phyloP scores from a whole-genome alignment of 2,113 vertebrate species.

The Tringa solitaria region DNA sequence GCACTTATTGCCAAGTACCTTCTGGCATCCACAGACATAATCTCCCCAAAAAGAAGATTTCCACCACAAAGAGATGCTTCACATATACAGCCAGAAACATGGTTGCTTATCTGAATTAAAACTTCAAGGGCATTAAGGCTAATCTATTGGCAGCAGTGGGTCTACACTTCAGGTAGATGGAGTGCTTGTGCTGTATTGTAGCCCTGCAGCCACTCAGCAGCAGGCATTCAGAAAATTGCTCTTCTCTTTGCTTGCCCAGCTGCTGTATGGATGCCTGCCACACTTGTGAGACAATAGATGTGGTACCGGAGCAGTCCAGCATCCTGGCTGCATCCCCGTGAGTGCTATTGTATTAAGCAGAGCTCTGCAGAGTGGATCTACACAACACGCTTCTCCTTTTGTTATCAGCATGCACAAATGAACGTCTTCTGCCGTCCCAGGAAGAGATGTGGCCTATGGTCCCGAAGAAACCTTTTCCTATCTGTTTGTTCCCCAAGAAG shows the following conservation, averaged over 20 bases:
- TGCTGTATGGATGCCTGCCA: not conserved
- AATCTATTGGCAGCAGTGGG: not conserved
- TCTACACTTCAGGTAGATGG: conserved; percentile 30
- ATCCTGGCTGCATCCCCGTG: fast-evolving
- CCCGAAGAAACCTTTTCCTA: not conserved
- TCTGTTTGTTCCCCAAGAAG: not conserved
- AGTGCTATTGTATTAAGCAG: not conserved
- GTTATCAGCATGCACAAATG: not conserved
- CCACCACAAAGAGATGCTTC: not conserved
- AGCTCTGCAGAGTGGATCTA: not conserved
- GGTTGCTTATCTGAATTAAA: not conserved
- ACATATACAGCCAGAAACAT: not conserved
- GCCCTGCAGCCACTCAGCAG: not conserved
- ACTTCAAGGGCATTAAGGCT: not conserved
- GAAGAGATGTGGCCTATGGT: not conserved
- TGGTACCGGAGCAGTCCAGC: fast-evolving
- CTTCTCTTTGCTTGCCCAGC: not conserved
- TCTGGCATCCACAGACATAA: conserved; percentile 1
- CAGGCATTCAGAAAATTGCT: not conserved
- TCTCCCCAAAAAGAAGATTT: conserved; percentile 18
- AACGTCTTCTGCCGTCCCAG: not conserved
- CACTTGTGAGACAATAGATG: not conserved
- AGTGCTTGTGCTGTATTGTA: conserved; percentile 2
- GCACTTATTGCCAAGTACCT: conserved; percentile 21
- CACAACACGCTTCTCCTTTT: not conserved